phyloP scores from a whole-genome alignment of 2,113 vertebrate species.

The Podilymbus podiceps region DNA sequence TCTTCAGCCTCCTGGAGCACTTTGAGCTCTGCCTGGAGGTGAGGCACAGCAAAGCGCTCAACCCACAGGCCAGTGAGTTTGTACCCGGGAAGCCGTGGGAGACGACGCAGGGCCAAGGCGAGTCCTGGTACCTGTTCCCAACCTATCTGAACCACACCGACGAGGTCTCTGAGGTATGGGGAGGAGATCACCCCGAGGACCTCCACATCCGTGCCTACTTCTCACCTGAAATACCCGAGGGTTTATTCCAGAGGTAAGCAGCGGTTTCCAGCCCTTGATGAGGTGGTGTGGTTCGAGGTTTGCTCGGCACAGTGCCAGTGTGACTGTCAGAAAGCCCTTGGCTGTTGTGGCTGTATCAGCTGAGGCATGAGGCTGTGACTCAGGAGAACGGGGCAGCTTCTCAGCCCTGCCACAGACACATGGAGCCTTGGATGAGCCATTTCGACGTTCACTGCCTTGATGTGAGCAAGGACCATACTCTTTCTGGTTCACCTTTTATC shows the following conservation, averaged over 20 bases:
- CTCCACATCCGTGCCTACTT: constrained; percentile 69
- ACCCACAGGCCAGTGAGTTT: constrained; percentile 69
- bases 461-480: rapidly evolving
- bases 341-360: background rate
- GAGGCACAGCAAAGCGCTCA: background rate
- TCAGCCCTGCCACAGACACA: background rate
- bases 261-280: background rate
- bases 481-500: background rate
- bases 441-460: rapidly evolving
- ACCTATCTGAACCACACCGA: constrained; percentile 60
- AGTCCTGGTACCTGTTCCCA: constrained; percentile 71
- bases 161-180: constrained; percentile 66
- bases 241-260: constrained; percentile 75
- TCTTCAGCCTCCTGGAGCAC: constrained; percentile 73
- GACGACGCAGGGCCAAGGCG: background rate
- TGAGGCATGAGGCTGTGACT: background rate
- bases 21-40: constrained; percentile 75
- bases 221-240: constrained; percentile 69
- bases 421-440: background rate
- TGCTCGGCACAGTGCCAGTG: rapidly evolving
- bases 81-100: constrained; percentile 51
- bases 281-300: background rate
- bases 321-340: background rate
- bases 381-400: background rate
- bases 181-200: constrained; percentile 61